These are phyloP conservation scores for Andrena praecox DNA, from an alignment of 2,888 invertebrate species.

Conservation along the genomic window DNA sequence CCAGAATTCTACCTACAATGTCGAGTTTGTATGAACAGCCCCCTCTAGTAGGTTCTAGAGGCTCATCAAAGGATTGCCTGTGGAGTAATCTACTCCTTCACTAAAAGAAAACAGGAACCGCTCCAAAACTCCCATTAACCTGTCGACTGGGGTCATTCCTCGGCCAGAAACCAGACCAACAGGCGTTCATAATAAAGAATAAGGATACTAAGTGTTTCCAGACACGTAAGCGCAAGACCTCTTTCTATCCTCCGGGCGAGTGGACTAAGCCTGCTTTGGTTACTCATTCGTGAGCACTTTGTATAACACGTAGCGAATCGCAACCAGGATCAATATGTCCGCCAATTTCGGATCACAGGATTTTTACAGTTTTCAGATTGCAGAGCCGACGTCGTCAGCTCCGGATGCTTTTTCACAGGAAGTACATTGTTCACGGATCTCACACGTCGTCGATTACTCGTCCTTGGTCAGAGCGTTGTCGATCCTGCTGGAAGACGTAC, in stretches of 20 bases:
- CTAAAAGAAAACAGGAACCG: too few relatives aligned
- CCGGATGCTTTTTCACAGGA: neutral
- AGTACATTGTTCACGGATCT: neutral
- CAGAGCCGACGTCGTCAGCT: neutral
- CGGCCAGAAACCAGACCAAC: too few relatives aligned
- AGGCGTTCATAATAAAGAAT: neutral
- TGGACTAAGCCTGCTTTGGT: too few relatives aligned
- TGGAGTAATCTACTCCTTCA: constrained; percentile 12
- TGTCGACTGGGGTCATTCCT: neutral
- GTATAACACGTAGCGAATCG: too few relatives aligned
- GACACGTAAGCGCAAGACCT: too few relatives aligned
- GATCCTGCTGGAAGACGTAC: constrained; percentile 48
- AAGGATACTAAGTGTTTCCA: neutral
- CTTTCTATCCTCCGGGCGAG: too few relatives aligned
- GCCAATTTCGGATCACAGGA: too few relatives aligned
- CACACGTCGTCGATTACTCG: neutral
- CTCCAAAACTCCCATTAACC: constrained; percentile 4
- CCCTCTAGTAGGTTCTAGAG: neutral
- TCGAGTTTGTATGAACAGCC: neutral
- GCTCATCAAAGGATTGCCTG: constrained; percentile 5
- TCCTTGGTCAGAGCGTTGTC: constrained; percentile 40
- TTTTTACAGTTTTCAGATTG: neutral
- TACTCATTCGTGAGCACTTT: too few relatives aligned
- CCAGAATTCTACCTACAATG: constrained; percentile 1
- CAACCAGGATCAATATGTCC: too few relatives aligned